These are phyloP conservation scores for Smittia sp. DNA, from an alignment of 2,888 invertebrate species.

Conservation along the genomic window DNA sequence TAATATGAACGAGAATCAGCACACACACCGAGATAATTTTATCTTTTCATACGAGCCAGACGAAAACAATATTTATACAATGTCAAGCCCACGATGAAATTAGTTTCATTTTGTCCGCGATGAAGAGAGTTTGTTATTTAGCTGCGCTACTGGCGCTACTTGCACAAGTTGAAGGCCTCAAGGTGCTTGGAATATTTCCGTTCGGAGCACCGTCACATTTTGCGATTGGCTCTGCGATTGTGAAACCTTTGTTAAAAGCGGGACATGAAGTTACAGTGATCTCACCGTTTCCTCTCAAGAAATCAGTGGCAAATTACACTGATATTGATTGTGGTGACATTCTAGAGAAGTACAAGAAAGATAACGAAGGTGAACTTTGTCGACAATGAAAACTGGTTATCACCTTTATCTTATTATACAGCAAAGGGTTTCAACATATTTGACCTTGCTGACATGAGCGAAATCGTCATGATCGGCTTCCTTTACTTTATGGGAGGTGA, in stretches of 20 bases:
- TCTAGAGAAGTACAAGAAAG: not conserved
- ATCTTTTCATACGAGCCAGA: no score
- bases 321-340: not conserved
- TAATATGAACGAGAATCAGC: no score
- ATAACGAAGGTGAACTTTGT: not conserved
- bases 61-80: no score
- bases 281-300: not conserved
- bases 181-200: constrained; percentile 15
- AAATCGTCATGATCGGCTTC: not conserved
- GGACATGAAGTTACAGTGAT: constrained; percentile 27
- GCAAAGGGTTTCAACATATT: not conserved
- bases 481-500: constrained; percentile 45
- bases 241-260: not conserved
- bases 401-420: no score
- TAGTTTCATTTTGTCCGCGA: no score
- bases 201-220: not conserved
- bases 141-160: no score
- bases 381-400: not conserved
- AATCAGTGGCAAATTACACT: not conserved
- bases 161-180: not conserved
- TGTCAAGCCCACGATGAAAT: no score
- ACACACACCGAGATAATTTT: no score
- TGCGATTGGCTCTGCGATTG: not conserved
- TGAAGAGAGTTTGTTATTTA: no score
- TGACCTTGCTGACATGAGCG: not conserved